Base-by-base conservation (phyloP, 2,888 invertebrate genomes). In the Aquatica leii region DNA sequence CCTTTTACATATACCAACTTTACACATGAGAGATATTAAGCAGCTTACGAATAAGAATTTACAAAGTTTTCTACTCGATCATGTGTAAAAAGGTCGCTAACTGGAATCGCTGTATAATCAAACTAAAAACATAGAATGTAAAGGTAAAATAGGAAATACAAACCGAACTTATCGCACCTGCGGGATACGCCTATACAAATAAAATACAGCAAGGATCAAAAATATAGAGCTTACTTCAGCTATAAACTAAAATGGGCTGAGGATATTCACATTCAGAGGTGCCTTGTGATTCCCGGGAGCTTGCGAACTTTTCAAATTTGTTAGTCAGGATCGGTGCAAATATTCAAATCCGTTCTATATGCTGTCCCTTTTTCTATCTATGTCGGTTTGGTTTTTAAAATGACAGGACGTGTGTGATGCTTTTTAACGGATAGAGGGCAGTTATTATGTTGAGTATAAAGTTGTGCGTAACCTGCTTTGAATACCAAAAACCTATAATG, bases 181-280 rank as follows among this genome's bases (percentile, higher is more conserved):
- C 68, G 78, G 76, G 79, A 78, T 66, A 69, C 69, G 63, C 69
- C 68, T 66, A 55, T 65, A 69, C 77, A 78, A 77, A 78, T 79
- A 80, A 80, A 80, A 78, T 77, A 76, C 75, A 73, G 72, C 74
- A 72, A 73, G 74, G 74, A 77, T 76, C 76, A 75, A 73, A 77
- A 77, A 78, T 78, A 77, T 76, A 76, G 75, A 71, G 73, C 72
- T 67, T 73, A 73, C 71, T 73, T 72, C 70, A 71, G 73, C 77
- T 71, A 76, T 78, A 78, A 78, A 78, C 75, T 76, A 76, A 78
- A 78, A 78, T 77, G 76, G 76, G 73, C 76, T 74, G 73, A 69
- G 68, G 71, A 74, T 74, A 75, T 74, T 73, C 71, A 67, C 73
- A 73, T 77, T 74, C 74, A 68, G 66, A 75, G 76, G 74, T 74